These are phyloP conservation scores for Mormyrops boulengeri DNA, from an alignment of 2,797 vertebrate genomes.

Conservation along the genomic window DNA sequence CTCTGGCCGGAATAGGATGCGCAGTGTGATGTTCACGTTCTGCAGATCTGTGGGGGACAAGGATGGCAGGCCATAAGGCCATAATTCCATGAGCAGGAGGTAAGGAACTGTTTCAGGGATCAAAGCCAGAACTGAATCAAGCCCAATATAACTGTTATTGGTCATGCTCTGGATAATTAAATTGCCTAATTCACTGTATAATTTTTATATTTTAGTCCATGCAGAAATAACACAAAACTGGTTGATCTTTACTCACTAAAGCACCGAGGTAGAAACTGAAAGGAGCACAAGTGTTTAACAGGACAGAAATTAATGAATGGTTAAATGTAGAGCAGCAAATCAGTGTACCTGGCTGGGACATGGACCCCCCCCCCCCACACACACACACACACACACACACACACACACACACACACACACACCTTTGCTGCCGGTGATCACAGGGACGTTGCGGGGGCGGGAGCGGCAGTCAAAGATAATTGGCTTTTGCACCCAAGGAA, in stretches of 20 bases:
- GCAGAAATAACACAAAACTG: background rate
- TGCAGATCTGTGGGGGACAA: slow-evolving; percentile 73
- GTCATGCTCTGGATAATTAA: background rate
- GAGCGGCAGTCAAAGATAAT: slow-evolving; percentile 94
- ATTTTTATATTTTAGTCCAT: background rate
- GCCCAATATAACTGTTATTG: background rate
- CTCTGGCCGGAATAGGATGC: slow-evolving; percentile 88
- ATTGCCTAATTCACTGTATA: background rate
- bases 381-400: background rate
- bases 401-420: background rate
- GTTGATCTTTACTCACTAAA: background rate
- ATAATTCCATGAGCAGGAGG: background rate
- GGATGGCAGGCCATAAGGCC: background rate
- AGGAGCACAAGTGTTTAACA: background rate
- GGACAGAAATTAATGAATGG: background rate
- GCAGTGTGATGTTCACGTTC: slow-evolving; percentile 95
- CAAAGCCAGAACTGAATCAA: background rate
- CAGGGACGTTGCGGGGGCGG: slow-evolving; percentile 87
- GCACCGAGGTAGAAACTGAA: background rate
- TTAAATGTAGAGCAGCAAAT: background rate
- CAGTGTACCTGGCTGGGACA: background rate
- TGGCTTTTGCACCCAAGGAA: slow-evolving; percentile 96
- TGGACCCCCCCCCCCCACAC: too few relatives aligned
- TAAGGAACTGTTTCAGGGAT: background rate
- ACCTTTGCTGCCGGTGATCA: slow-evolving; percentile 99